These are phyloP conservation scores for Temnothorax unifasciatus DNA, from an alignment of 2,888 invertebrate species.

Conservation along the genomic window DNA sequence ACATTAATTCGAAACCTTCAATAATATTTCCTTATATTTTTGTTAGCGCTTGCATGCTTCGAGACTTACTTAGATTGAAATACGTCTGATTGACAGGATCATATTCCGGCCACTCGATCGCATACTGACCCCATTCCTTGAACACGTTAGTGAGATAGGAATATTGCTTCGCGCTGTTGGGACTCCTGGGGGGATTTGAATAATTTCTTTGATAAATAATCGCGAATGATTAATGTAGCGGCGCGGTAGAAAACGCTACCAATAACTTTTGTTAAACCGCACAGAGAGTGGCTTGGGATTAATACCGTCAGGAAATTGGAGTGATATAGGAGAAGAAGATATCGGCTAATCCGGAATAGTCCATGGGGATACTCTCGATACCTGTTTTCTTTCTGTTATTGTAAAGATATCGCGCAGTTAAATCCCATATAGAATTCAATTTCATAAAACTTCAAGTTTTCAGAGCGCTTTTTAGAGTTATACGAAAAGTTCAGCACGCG, in stretches of 20 bases:
- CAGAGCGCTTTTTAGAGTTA: neutral
- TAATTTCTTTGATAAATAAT: constrained; percentile 48
- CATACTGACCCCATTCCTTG: constrained; percentile 90
- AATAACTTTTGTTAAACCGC: constrained; percentile 30
- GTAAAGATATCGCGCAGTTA: neutral
- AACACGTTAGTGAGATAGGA: constrained; percentile 89
- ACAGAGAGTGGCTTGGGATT: constrained; percentile 12
- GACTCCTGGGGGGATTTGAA: constrained; percentile 88
- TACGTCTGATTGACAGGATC: constrained; percentile 92
- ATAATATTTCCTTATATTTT: neutral
- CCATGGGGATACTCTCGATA: constrained; percentile 10
- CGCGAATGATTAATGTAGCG: constrained; percentile 42
- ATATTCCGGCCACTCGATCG: constrained; percentile 95
- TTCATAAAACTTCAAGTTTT: neutral
- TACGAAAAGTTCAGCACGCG: neutral
- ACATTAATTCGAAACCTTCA: neutral
- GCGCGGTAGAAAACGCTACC: neutral
- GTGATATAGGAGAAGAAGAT: constrained; percentile 15
- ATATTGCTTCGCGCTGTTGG: constrained; percentile 91
- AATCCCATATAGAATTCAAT: neutral
- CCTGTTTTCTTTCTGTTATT: constrained; percentile 2
- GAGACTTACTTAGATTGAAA: constrained; percentile 90
- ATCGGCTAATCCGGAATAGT: constrained; percentile 26
- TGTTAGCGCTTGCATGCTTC: neutral
- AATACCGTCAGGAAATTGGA: constrained; percentile 36